These are phyloP conservation scores for Cantharis flavilabris DNA, from an alignment of 2,888 invertebrate species.

Conservation along the genomic window DNA sequence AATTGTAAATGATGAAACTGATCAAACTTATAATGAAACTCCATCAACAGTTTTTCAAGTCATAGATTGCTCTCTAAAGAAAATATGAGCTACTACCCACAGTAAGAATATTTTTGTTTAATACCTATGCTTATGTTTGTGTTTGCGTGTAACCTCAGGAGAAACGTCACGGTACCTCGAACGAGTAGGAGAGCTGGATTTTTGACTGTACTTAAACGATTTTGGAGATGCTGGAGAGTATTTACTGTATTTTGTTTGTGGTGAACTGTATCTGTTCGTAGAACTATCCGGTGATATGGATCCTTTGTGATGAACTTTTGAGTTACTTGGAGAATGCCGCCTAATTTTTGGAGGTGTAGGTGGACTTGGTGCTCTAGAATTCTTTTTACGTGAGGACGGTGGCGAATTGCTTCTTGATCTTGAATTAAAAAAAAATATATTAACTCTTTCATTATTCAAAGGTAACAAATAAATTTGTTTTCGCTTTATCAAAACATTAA, in stretches of 20 bases:
- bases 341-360: conserved; percentile 53
- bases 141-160: conserved; percentile 52
- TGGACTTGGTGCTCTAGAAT: conserved; percentile 47
- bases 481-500: background rate
- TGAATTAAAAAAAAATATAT: conserved; percentile 35
- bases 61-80: background rate
- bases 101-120: conserved; percentile 36
- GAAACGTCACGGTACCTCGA: conserved; percentile 44
- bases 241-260: conserved; percentile 39
- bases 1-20: no score
- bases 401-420: conserved; percentile 56
- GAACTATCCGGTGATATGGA: conserved; percentile 50
- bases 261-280: conserved; percentile 50
- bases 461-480: no score
- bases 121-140: conserved; percentile 60
- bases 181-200: conserved; percentile 46
- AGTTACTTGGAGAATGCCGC: conserved; percentile 51
- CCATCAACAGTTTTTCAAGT: background rate
- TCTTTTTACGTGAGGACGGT: conserved; percentile 50
- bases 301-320: conserved; percentile 47
- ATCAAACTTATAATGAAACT: no score
- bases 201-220: conserved; percentile 45
- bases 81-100: background rate
- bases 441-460: no score
- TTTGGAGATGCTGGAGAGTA: conserved; percentile 49